Percentiles rank a stretch among this genome's conserved stretches.
Evolutionary conservation across 2,797 vertebrate genomes (phyloP).

Genomic region (Fistularia tabacaria): DNA sequence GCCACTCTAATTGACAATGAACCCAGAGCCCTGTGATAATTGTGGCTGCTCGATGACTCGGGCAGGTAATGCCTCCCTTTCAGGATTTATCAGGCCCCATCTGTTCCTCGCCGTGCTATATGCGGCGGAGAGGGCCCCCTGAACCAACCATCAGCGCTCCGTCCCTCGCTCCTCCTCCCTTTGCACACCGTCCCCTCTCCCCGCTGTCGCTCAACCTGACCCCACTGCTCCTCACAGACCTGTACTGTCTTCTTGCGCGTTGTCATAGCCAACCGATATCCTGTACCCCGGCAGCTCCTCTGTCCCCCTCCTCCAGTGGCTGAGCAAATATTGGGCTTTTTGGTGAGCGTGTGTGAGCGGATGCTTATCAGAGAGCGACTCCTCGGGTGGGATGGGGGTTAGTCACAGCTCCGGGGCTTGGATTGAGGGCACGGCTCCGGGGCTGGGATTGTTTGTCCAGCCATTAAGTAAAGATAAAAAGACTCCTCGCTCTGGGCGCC

Average conservation of each 20-base stretch:
- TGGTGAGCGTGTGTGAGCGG: conserved; percentile 47
- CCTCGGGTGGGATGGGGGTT: conserved; percentile 33
- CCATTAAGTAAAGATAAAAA: conserved; percentile 82
- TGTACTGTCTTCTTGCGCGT: conserved; percentile 43
- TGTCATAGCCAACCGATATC: conserved; percentile 58
- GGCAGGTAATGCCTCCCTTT: conserved; percentile 91
- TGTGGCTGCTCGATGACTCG: conserved; percentile 83
- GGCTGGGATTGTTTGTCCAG: conserved; percentile 72
- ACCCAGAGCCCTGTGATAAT: conserved; percentile 86
- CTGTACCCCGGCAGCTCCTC: conserved; percentile 39
- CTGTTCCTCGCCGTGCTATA: conserved; percentile 75
- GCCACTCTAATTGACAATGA: conserved; percentile 94
- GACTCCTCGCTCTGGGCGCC: conserved; percentile 58
- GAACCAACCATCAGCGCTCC: conserved; percentile 58
- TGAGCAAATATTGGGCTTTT: conserved; percentile 77
- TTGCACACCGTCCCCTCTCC: conserved; percentile 27
- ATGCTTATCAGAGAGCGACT: conserved; percentile 75
- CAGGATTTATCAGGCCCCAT: conserved; percentile 88
- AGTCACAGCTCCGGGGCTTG: conserved; percentile 73
- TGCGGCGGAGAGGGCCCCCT: conserved; percentile 70
- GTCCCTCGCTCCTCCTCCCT: conserved; percentile 40
- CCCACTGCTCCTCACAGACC: conserved; percentile 3
- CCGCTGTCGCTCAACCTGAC: conserved; percentile 20
- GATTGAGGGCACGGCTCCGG: conserved; percentile 54
- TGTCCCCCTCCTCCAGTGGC: conserved; percentile 65